These are phyloP conservation scores for Thunnus maccoyii DNA, from an alignment of 2,113 vertebrate genomes.

Conservation along the genomic window DNA sequence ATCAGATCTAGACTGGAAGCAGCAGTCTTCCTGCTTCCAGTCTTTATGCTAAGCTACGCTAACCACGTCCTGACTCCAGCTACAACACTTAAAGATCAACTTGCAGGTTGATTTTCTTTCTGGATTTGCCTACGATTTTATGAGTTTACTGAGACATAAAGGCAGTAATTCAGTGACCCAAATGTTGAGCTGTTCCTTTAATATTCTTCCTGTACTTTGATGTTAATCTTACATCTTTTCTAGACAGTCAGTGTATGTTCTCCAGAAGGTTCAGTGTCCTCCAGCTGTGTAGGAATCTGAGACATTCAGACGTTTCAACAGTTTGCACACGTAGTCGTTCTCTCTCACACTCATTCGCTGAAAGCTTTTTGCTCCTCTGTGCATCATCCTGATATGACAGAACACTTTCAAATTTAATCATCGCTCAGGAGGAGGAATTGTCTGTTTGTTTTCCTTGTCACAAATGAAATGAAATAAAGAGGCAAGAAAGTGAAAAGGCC, in stretches of 20 bases:
- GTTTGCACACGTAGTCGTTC: neutral
- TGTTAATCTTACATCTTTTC: neutral
- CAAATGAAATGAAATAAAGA: slow-evolving; percentile 61
- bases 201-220: neutral
- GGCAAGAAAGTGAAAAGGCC: slow-evolving; percentile 53
- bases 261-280: neutral
- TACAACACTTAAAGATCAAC: no score
- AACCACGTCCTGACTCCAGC: no score
- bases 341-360: neutral
- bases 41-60: no score
- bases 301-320: slow-evolving; percentile 12
- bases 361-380: slow-evolving; percentile 23
- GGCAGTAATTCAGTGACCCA: no score
- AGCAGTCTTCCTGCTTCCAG: no score
- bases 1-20: no score
- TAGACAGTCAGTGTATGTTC: neutral
- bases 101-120: no score
- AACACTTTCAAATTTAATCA: slow-evolving; percentile 62
- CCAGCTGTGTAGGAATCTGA: slow-evolving; percentile 10
- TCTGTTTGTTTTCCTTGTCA: slow-evolving; percentile 64
- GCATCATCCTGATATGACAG: slow-evolving; percentile 38
- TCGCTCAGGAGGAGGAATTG: slow-evolving; percentile 51
- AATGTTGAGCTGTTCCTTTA: neutral
- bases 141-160: no score
- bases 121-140: no score